Evolutionary conservation across 2,797 vertebrate species (phyloP), one percentile per base, ranked within the genome.

Genomic region (Liasis olivaceus): DNA sequence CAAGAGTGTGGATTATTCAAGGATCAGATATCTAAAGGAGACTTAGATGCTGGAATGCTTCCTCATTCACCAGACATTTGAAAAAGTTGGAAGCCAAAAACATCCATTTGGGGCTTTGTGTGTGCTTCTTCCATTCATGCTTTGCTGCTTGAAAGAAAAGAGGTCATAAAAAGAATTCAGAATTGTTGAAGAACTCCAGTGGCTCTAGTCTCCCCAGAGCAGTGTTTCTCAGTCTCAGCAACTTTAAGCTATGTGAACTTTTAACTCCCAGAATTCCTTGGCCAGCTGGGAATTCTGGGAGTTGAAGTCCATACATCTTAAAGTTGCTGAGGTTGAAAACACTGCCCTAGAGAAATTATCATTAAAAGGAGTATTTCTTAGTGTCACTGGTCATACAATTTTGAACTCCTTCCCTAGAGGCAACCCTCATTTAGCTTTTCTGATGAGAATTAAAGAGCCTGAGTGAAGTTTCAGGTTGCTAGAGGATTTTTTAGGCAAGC

Each of bases 401-500:
- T 28, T 58, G 31, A 90, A 93, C 66, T 86, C 96, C 95, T 95
- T 94, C 94, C 92, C 96, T 96, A 96, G 88, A 9, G 63, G 47
- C 5, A 72, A 54, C 42, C 84, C n/a, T 95, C 89, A 91, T 15
- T 91, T 96, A 93, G 81, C 31, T 26, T 92, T 96, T 93, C 87
- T 93, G 58, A 60, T 87, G 69, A 90, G 93, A 63, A 90, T 87
- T 89, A 93, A 95, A 87, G 56, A 58, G 91, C 2, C 26, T 36
- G 8, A 24, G 56, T 1, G 60, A 91, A 91, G n/a, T 92, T 95
- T 94, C 89, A 95, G 93, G 60, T 11, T 85, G 64, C 4, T 4
- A 15, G 92, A 93, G 93, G 31, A 85, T 91, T 42, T 89, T 94
- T 94, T 91, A 91, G 59, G 15, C 13, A 87, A 95, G 28, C 11